phyloP scores from a whole-genome alignment of 2,113 vertebrate genomes.

The Forbesichthys papilliferus region DNA sequence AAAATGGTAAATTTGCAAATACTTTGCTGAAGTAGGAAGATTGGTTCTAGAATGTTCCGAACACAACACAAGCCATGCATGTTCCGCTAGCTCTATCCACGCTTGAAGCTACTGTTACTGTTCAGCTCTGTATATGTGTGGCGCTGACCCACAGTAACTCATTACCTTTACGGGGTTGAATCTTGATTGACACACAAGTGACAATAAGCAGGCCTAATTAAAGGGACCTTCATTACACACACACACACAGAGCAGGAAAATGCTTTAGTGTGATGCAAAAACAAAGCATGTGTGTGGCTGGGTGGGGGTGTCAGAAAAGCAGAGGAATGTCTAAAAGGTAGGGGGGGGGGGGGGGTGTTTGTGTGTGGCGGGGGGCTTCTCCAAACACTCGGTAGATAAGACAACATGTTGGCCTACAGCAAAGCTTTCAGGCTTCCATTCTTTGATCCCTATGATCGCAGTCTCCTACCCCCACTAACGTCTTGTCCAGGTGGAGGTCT shows the following conservation, averaged over 20 bases:
- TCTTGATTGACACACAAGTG: constrained; percentile 56
- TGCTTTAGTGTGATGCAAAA: constrained; percentile 39
- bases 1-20: too few species aligned
- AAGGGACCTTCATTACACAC: constrained; percentile 60
- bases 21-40: too few species aligned
- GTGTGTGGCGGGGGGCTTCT: neutral
- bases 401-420: constrained; percentile 36
- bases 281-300: constrained; percentile 22
- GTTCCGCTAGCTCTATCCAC: too few species aligned
- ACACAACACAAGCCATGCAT: too few species aligned
- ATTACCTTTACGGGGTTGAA: constrained; percentile 58
- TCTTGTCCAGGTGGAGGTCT: constrained; percentile 2
- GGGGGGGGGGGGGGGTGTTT: constrained; percentile 4
- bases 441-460: constrained; percentile 37
- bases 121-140: too few species aligned
- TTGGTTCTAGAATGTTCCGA: too few species aligned
- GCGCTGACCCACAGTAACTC: neutral
- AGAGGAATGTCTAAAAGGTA: constrained; percentile 50
- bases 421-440: constrained; percentile 7
- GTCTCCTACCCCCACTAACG: neutral
- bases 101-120: too few species aligned
- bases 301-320: constrained; percentile 33
- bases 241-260: constrained; percentile 50
- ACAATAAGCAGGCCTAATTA: constrained; percentile 67
- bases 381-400: constrained; percentile 41